A percentile compares a stretch with the other conserved stretches of the same genome.
Conservation (phyloP, 1,140 invertebrate genomes). For the Brachionus rotundiformis region DNA sequence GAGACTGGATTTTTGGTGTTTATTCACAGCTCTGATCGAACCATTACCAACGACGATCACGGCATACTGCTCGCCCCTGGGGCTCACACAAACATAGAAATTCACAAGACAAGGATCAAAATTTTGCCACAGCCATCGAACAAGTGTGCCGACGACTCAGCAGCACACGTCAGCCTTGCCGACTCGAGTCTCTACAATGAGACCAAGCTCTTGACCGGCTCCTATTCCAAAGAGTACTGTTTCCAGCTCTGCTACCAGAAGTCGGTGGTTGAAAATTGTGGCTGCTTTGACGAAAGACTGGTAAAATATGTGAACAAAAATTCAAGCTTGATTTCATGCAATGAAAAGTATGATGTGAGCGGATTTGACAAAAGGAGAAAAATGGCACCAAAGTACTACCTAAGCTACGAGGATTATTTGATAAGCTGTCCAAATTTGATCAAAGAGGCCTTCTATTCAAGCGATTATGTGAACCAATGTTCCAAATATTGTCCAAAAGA, state of each 20-base stretch:
- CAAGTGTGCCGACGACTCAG: neutral
- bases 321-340: neutral
- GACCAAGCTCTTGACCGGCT: neutral
- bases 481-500: slow-evolving; percentile 10
- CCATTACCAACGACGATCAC: slow-evolving; percentile 2
- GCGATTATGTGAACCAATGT: slow-evolving; percentile 6
- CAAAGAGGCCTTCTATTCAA: slow-evolving; percentile 37
- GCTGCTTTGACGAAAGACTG: slow-evolving; percentile 20
- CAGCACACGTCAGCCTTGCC: neutral
- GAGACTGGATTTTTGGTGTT: neutral
- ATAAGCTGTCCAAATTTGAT: slow-evolving; percentile 28
- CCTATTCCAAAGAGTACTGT: slow-evolving; percentile 14
- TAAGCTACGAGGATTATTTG: slow-evolving; percentile 34
- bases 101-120: slow-evolving; percentile 1
- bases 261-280: slow-evolving; percentile 6
- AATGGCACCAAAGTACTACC: slow-evolving; percentile 12
- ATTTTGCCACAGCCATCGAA: slow-evolving; percentile 20
- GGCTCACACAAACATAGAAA: slow-evolving; percentile 19
- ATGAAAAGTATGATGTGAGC: slow-evolving; percentile 42
- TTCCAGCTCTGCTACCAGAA: slow-evolving; percentile 25
- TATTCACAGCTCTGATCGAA: neutral
- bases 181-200: neutral
- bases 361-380: neutral
- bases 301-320: slow-evolving; percentile 17
- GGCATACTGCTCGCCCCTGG: neutral